These are phyloP conservation scores for Pimephales promelas DNA, from an alignment of 2,113 vertebrate genomes.

Conservation along the genomic window DNA sequence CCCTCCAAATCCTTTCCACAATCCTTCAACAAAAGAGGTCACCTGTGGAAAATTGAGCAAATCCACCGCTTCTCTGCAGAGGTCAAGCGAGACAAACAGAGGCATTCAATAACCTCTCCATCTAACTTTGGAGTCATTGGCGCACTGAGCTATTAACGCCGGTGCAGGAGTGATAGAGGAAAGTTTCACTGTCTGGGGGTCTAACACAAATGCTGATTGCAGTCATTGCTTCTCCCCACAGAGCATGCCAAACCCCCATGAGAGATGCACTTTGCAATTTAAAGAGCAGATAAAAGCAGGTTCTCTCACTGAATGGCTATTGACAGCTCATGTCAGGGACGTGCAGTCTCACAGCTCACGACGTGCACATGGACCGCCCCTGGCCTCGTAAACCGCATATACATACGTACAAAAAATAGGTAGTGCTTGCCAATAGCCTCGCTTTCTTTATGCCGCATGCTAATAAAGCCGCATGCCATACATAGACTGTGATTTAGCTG, in stretches of 20 bases:
- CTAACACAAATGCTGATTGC: conserved; percentile 71
- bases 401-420: not conserved
- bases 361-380: conserved; percentile 60
- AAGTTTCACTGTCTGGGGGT: conserved; percentile 66
- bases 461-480: not conserved
- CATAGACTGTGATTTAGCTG: not conserved
- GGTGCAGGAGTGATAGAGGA: conserved; percentile 66
- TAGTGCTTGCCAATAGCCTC: not conserved
- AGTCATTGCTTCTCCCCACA: conserved; percentile 73
- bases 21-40: conserved; percentile 2
- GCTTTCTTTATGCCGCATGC: conserved; percentile 9
- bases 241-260: conserved; percentile 68
- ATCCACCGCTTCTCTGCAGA: conserved; percentile 51
- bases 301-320: conserved; percentile 71
- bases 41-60: conserved; percentile 11
- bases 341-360: conserved; percentile 67
- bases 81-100: conserved; percentile 58
- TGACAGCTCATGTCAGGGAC: conserved; percentile 71
- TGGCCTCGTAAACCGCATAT: conserved; percentile 44
- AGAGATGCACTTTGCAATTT: conserved; percentile 72
- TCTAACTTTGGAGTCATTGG: conserved; percentile 66
- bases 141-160: conserved; percentile 68
- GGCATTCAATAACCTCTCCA: conserved; percentile 69
- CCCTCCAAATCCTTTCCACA: not conserved
- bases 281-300: conserved; percentile 71